A percentile compares a stretch with the other conserved stretches of the same genome.
These are phyloP conservation scores for Tinamus major DNA, from an alignment of 2,797 vertebrate species.

Conservation along the genomic window DNA sequence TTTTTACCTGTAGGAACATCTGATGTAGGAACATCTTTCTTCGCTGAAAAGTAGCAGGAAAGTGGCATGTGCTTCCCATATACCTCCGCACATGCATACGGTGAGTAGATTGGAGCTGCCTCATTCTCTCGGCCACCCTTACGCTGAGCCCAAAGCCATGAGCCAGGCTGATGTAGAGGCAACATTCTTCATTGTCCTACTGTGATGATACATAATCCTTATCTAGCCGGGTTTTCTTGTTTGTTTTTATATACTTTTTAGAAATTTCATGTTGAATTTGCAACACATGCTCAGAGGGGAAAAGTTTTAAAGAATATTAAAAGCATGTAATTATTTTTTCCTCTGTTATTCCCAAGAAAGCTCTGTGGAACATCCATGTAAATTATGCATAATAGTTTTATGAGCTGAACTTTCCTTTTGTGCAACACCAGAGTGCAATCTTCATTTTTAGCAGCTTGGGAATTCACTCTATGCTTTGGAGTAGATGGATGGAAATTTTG, in stretches of 20 bases:
- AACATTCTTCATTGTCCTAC: neutral
- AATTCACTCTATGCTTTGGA: neutral
- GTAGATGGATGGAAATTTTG: neutral
- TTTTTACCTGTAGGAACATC: neutral
- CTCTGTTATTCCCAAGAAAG: neutral
- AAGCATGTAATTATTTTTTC: conserved; percentile 31
- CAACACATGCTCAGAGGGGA: neutral
- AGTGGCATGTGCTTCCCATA: neutral
- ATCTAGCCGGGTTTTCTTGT: neutral
- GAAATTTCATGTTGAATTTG: neutral
- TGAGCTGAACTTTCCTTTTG: conserved; percentile 7
- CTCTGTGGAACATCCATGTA: neutral
- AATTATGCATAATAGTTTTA: conserved; percentile 33
- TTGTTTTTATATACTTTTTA: neutral
- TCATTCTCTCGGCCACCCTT: neutral
- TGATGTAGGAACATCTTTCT: too few relatives aligned
- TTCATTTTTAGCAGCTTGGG: neutral
- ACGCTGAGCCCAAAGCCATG: neutral
- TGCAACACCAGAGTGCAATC: neutral
- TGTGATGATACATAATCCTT: neutral
- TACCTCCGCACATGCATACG: neutral
- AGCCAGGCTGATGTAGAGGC: neutral
- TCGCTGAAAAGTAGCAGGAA: neutral
- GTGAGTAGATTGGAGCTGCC: neutral
- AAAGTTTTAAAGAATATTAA: conserved; percentile 21